Conservation (phyloP, 2,888 invertebrate species). For the Lagria hirta region DNA sequence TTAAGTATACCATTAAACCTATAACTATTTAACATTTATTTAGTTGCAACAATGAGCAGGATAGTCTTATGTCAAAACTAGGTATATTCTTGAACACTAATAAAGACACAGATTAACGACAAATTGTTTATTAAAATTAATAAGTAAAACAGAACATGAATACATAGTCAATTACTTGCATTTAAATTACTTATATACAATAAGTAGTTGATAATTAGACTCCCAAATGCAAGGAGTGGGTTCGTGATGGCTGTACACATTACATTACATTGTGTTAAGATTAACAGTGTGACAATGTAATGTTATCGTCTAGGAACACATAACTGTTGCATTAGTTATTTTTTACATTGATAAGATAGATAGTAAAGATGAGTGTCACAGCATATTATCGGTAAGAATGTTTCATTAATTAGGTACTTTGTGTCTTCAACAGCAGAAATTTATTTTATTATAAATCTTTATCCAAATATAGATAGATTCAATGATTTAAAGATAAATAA, state of each 20-base stretch:
- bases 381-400: conserved; percentile 23
- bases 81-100: too few species aligned
- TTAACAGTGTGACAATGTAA: conserved; percentile 51
- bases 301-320: conserved; percentile 50
- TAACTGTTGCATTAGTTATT: conserved; percentile 34
- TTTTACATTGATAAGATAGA: too few species aligned
- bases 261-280: conserved; percentile 45
- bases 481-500: too few species aligned
- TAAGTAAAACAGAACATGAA: conserved; percentile 57
- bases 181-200: conserved; percentile 52
- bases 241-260: conserved; percentile 43
- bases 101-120: conserved; percentile 48
- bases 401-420: conserved; percentile 10
- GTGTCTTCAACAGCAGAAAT: conserved; percentile 18
- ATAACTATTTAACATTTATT: too few species aligned
- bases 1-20: too few species aligned
- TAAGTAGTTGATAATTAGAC: conserved; percentile 49
- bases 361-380: conserved; percentile 36
- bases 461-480: too few species aligned
- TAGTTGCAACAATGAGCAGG: too few species aligned
- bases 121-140: conserved; percentile 57
- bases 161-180: conserved; percentile 52
- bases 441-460: too few species aligned
- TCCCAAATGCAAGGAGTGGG: conserved; percentile 46
- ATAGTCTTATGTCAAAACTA: too few species aligned